A percentile compares a stretch with the other conserved stretches of the same genome.
These are phyloP conservation scores for Perca fluviatilis DNA, from an alignment of 2,113 vertebrate genomes.

Conservation along the genomic window DNA sequence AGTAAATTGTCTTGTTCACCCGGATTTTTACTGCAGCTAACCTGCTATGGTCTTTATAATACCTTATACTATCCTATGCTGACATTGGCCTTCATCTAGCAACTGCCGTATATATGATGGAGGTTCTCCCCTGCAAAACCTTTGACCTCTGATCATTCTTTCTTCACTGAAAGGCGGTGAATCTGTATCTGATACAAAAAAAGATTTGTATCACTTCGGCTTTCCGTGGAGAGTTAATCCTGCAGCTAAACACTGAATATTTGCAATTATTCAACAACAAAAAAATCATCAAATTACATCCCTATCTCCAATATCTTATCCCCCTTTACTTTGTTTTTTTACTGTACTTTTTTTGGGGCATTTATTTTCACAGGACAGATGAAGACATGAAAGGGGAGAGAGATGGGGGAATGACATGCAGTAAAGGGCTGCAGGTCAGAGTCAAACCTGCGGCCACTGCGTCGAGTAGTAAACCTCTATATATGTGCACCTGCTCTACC, in stretches of 20 bases:
- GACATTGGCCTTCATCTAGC: conserved; percentile 36
- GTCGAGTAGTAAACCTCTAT: too few species aligned
- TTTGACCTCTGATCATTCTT: conserved; percentile 34
- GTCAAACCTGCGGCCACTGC: too few species aligned
- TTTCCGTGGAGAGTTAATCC: conserved; percentile 14
- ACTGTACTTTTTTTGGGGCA: neutral
- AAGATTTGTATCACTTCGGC: neutral
- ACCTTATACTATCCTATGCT: conserved; percentile 17
- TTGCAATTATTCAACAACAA: neutral
- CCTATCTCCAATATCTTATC: neutral
- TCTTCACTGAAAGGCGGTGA: conserved; percentile 18
- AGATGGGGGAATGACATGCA: too few species aligned
- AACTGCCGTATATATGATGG: conserved; percentile 32
- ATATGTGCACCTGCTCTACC: too few species aligned
- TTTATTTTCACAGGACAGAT: too few species aligned
- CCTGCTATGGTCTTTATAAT: conserved; percentile 28
- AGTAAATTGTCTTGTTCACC: conserved; percentile 46
- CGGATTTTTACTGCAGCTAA: neutral
- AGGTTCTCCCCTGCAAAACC: conserved; percentile 27
- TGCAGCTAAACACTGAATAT: conserved; percentile 1
- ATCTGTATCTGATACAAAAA: neutral
- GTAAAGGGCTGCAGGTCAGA: too few species aligned
- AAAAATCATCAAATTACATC: neutral
- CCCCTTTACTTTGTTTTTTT: neutral
- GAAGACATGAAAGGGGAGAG: too few species aligned